These are phyloP conservation scores for Ispidina lecontei DNA, from an alignment of 2,797 vertebrate species.

Conservation along the genomic window DNA sequence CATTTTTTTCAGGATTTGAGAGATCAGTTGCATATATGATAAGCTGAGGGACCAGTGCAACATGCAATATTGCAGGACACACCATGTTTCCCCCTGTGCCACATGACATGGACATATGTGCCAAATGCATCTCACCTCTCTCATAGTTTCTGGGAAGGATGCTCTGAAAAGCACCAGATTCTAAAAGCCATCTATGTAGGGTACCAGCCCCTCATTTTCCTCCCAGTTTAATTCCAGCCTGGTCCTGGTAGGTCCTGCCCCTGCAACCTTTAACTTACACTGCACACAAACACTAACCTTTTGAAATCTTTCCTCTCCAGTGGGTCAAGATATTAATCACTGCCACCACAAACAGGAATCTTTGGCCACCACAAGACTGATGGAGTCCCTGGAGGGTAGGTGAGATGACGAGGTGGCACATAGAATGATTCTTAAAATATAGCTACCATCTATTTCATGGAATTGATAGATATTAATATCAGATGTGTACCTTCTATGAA, in stretches of 20 bases:
- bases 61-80: neutral
- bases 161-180: neutral
- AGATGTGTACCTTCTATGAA: neutral
- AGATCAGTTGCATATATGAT: neutral
- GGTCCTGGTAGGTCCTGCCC: neutral
- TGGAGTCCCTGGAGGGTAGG: neutral
- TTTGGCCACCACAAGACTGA: neutral
- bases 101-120: neutral
- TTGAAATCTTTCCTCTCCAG: neutral
- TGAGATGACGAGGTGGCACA: neutral
- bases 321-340: neutral
- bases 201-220: neutral
- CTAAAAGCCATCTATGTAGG: neutral
- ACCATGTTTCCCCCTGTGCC: neutral
- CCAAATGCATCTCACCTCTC: neutral
- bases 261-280: neutral
- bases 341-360: neutral
- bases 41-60: neutral
- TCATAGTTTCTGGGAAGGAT: neutral
- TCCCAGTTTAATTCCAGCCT: neutral
- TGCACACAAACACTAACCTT: neutral
- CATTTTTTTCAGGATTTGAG: neutral
- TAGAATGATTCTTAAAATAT: neutral
- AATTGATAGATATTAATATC: neutral
- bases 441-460: neutral